Evolutionary conservation across 2,797 vertebrate species (phyloP).

Genomic region (Pelochelys cantorii): DNA sequence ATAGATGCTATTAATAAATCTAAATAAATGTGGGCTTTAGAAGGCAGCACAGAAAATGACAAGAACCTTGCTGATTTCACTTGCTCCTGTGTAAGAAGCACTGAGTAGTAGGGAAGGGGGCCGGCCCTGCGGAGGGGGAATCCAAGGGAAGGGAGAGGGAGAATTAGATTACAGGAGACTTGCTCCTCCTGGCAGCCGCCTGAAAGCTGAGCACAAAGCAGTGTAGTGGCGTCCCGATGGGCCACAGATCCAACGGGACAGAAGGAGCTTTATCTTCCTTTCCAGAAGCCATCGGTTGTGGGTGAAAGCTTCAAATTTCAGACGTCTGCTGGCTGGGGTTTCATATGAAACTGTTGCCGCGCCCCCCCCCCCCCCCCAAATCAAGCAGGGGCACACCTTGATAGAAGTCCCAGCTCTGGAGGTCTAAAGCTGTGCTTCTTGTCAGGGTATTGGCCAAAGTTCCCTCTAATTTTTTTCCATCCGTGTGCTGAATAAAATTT

Average conservation of each 20-base stretch:
- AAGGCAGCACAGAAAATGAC: not conserved
- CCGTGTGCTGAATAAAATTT: too few species aligned
- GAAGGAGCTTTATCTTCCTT: not conserved
- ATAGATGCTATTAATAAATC: not conserved
- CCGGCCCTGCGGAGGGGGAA: not conserved
- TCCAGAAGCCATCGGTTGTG: not conserved
- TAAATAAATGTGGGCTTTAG: not conserved
- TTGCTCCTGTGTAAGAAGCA: not conserved
- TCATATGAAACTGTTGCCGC: not conserved
- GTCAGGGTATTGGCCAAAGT: too few species aligned
- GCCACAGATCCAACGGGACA: not conserved
- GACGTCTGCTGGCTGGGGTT: too few species aligned
- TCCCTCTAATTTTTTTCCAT: too few species aligned
- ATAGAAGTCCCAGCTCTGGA: too few species aligned
- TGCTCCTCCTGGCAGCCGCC: not conserved
- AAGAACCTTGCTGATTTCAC: not conserved
- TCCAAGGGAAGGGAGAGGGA: not conserved
- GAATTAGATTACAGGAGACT: not conserved
- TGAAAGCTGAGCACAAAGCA: not conserved
- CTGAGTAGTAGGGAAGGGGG: not conserved
- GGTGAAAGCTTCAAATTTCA: not conserved
- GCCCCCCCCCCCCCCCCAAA: too few species aligned
- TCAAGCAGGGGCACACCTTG: too few species aligned
- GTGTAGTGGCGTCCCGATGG: not conserved
- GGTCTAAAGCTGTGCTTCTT: not conserved